Conservation (phyloP, 1,140 invertebrate species). For the Drosophila virilis region DNA sequence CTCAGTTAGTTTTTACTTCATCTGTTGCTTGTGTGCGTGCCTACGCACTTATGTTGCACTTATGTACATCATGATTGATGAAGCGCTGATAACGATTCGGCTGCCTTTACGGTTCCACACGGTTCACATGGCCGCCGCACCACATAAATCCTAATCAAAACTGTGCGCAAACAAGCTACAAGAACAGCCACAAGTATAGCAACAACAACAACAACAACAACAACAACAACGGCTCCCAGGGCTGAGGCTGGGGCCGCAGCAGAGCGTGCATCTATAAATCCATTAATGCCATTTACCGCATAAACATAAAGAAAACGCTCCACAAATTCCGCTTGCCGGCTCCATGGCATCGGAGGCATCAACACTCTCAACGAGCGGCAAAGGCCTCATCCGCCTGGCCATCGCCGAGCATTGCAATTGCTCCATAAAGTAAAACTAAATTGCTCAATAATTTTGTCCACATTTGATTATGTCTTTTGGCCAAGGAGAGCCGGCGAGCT, state of each 20-base stretch:
- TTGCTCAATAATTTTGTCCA: conserved; percentile 83
- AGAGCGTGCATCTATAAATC: conserved; percentile 74
- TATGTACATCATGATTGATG: conserved; percentile 34
- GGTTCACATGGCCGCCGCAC: conserved; percentile 42
- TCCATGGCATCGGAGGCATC: conserved; percentile 42
- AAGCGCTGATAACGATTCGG: neutral
- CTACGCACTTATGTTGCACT: neutral
- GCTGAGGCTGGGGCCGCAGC: neutral
- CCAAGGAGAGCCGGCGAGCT: too few species aligned
- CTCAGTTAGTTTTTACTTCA: too few species aligned
- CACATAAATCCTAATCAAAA: conserved; percentile 80
- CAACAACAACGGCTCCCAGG: neutral
- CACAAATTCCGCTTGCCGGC: conserved; percentile 27
- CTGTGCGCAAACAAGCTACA: conserved; percentile 64
- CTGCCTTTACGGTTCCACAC: neutral
- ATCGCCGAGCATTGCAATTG: conserved; percentile 63
- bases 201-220: neutral
- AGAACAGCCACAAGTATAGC: neutral
- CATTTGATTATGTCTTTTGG: conserved; percentile 81
- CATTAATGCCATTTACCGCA: conserved; percentile 82
- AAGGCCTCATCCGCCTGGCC: conserved; percentile 11
- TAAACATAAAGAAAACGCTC: conserved; percentile 77
- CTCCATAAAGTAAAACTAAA: conserved; percentile 83
- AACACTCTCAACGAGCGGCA: conserved; percentile 41
- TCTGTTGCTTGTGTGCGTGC: too few species aligned